Evolutionary conservation across 2,113 vertebrate species (phyloP).

Genomic region (Rhagologus leucostigma): DNA sequence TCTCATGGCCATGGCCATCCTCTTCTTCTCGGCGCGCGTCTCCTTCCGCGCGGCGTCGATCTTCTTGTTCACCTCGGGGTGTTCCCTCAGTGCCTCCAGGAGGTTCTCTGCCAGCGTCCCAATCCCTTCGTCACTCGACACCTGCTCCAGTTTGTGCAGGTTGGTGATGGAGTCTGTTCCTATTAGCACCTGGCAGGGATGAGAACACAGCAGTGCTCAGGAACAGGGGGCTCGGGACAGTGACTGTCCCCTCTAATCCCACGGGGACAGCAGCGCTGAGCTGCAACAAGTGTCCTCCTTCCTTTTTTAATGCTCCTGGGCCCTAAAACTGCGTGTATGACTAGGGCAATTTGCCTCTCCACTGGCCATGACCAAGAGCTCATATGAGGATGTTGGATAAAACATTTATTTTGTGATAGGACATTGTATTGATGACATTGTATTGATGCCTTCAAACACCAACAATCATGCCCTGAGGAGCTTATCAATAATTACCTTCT

Average conservation of each 20-base stretch:
- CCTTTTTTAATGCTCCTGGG: background rate
- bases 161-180: slow-evolving; percentile 95
- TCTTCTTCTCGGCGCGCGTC: slow-evolving; percentile 95
- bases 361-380: background rate
- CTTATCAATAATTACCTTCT: background rate
- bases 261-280: background rate
- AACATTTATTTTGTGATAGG: background rate
- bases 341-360: background rate
- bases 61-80: slow-evolving; percentile 93
- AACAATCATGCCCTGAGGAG: background rate
- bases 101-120: slow-evolving; percentile 96
- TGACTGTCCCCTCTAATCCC: background rate
- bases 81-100: slow-evolving; percentile 91
- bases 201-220: background rate
- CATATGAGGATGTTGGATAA: background rate
- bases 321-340: background rate
- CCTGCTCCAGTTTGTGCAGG: slow-evolving; percentile 98
- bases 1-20: slow-evolving; percentile 99
- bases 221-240: background rate
- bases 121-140: slow-evolving; percentile 97
- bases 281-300: background rate
- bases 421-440: too few species aligned
- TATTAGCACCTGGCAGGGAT: slow-evolving; percentile 81
- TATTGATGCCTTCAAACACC: background rate
- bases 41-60: slow-evolving; percentile 94